Percentiles rank a stretch among this genome's conserved stretches.
Evolutionary conservation across 2,113 vertebrate genomes (phyloP).

Genomic region (Lepisosteus oculatus): DNA sequence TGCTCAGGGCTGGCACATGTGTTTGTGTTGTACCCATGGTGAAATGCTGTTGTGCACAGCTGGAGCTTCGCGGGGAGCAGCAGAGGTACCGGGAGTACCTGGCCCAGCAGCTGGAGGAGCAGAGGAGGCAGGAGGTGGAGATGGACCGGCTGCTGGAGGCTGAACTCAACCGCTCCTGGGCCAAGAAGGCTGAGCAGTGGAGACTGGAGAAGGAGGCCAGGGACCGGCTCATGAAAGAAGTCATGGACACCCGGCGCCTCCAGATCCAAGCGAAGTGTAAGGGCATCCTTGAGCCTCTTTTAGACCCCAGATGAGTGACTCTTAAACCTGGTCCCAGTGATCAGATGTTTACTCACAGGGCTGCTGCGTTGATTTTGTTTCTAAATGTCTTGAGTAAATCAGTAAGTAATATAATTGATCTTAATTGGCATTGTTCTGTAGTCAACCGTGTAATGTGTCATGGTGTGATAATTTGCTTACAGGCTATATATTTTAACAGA

Average conservation of each 20-base stretch:
- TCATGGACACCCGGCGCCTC: conserved; percentile 62
- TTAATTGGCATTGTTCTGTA: too few species aligned
- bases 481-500: too few species aligned
- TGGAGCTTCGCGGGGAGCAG: conserved; percentile 67
- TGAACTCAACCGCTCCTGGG: conserved; percentile 59
- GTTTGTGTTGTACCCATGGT: not conserved
- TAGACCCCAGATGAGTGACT: too few species aligned
- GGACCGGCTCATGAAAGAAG: conserved; percentile 67
- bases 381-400: too few species aligned
- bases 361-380: too few species aligned
- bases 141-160: conserved; percentile 61
- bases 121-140: conserved; percentile 65
- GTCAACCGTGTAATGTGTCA: not conserved
- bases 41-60: conserved; percentile 45
- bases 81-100: conserved; percentile 68
- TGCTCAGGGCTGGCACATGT: too few species aligned
- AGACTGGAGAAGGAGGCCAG: conserved; percentile 62
- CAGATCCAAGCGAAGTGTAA: conserved; percentile 84
- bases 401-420: too few species aligned
- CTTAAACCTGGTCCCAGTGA: too few species aligned
- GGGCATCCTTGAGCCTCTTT: conserved; percentile 17
- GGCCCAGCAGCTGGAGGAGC: conserved; percentile 58
- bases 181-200: conserved; percentile 49
- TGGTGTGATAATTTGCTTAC: not conserved
- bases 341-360: too few species aligned